Base-by-base conservation (phyloP, 2,888 invertebrate genomes). In the Notocelia uddmanniana region DNA sequence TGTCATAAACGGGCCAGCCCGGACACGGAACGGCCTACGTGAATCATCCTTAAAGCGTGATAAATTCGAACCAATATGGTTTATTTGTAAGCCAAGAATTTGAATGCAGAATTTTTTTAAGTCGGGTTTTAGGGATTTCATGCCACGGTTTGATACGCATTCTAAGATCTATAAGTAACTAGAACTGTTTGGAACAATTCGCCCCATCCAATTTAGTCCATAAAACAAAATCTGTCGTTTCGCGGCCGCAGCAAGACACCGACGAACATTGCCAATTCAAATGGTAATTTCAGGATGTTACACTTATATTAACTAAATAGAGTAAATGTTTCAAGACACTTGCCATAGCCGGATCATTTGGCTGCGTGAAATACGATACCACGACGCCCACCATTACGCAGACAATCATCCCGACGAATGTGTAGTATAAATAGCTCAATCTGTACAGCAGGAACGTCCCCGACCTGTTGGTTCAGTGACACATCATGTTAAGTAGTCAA, bases 371-470 rank as follows among this genome's bases (percentile, higher is more conserved):
- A 86, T 95, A 96, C 21, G 97, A 97, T 34, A 97, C 96, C 34
- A 95, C 79, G 19, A 96, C 85, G 0, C 97, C 97, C 8, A 96
- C 93, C 3, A 94, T 71, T 58, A 97, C 93, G 13, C 96, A 95
- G 0, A 95, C 95, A 0, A 95, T 76, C 81, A 96, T 95, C 8
- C 97, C 97, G n/a, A 97, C 92, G 74, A 96, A 91, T 0, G 96
- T 96, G 87, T 97, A 97, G 92, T 97, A 97, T 85, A 97, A 94
- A 87, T 97, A 97, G 15, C 97, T 97, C 81, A 97, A 85, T 77
- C 95, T 91, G 84, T 96, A 97, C 72, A 97, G 83, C 78, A 95
- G 90, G 84, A 96, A 96, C n/a, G 95, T 95, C 37, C 94, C 91
- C 52, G 95, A 94, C 77, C 95, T 95, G 89, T 76, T 72, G 66